Base-by-base conservation (phyloP, 2,888 invertebrate species). In the Cryptocheilus praepositus region DNA sequence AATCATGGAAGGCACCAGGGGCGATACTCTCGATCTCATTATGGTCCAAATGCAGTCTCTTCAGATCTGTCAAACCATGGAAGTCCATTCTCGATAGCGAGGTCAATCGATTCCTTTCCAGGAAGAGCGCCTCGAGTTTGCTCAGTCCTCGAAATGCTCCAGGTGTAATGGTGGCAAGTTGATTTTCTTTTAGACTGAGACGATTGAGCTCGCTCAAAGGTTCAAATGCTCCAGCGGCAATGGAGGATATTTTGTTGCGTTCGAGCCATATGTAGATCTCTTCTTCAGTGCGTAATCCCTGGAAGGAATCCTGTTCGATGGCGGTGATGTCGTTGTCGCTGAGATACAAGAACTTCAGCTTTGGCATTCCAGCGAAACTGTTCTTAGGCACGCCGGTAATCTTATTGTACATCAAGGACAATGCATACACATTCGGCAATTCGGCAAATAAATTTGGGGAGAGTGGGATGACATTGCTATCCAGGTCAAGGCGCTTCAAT, bases 151-250 rank as follows among this genome's bases (percentile, higher is more conserved):
- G 66, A 13, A 80, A 68, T 0, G 56, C 45, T 0, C 87, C 89
- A 61, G 84, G 85, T 52, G 81, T 80, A 54, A 90, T 79, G 62
- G 79, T 79, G 25, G 76, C 82, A 70, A 90, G 77, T 60, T 80
- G 85, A 80, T 90, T 90, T 68, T 88, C 81, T 68, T 88, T 89
- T 66, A 90, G 75, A 73, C 89, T 88, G 5, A 90, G 81, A 52
- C 82, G 86, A 67, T 83, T 83, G 55, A 81, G 11, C 3, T 85
- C 85, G 15, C 74, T 74, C 66, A 89, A 78, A 64, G 84, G 84
- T 0, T 77, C 61, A 76, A 90, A 90, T 11, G 88, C 84, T 2
- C 84, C 83, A 16, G 86, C 81, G 46, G 85, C 85, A 2, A 90
- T 82, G 62, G 83, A 85, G 2, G 74, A 43, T 58, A 90, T 88